Percentiles rank a stretch among this genome's conserved stretches.
phyloP scores from a whole-genome alignment of 2,113 vertebrate species.

The Smithornis capensis region DNA sequence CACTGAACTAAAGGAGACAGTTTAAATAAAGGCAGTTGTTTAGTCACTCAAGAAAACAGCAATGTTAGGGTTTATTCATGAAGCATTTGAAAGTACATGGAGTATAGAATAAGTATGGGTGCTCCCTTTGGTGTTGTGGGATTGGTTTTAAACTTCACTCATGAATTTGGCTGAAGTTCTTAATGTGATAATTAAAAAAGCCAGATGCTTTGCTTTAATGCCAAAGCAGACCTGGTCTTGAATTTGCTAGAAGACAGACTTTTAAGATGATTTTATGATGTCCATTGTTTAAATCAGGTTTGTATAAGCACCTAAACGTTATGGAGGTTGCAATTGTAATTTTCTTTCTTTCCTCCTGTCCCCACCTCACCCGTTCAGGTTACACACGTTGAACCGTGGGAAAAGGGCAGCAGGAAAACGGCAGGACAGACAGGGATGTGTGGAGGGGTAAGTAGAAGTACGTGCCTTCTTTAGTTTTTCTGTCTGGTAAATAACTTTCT shows the following conservation, averaged over 20 bases:
- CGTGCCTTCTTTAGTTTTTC: constrained; percentile 87
- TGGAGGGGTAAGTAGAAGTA: constrained; percentile 99
- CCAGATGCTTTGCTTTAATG: background rate
- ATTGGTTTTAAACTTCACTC: background rate
- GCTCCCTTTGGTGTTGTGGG: background rate
- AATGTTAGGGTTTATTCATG: background rate
- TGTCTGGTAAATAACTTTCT: constrained; percentile 23
- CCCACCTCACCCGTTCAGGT: constrained; percentile 75
- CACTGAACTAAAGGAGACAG: background rate
- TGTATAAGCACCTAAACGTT: background rate
- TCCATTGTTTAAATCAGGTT: background rate
- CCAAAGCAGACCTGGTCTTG: background rate
- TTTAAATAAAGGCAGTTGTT: background rate
- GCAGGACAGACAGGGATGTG: constrained; percentile 99
- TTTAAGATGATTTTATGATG: background rate
- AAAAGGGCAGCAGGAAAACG: constrained; percentile 98
- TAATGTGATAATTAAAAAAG: background rate
- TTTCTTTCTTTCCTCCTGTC: background rate
- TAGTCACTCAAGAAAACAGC: background rate
- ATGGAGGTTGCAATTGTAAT: constrained; percentile 33
- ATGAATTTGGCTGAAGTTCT: background rate
- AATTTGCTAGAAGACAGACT: background rate
- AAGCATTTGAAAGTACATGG: background rate
- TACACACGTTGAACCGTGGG: constrained; percentile 95
- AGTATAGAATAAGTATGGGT: background rate